These are phyloP conservation scores for Bos javanicus DNA, from an alignment of 2,113 vertebrate species.

Conservation along the genomic window DNA sequence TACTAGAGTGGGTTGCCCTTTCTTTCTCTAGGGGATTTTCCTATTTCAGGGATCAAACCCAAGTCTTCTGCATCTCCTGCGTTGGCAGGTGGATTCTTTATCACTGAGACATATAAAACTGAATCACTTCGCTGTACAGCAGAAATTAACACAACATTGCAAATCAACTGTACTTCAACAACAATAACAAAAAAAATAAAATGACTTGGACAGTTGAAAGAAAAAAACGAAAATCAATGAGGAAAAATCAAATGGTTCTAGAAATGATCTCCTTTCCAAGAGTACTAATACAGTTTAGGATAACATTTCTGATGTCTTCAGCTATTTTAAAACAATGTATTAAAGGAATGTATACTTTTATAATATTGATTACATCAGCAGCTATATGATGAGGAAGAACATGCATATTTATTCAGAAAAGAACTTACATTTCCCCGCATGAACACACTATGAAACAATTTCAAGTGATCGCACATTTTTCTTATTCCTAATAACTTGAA, in stretches of 20 bases:
- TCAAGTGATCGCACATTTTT: neutral
- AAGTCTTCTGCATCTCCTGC: neutral
- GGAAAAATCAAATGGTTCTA: slow-evolving; percentile 43
- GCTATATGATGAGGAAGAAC: too few species aligned
- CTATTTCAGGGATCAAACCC: neutral
- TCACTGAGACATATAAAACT: neutral
- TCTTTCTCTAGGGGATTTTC: neutral
- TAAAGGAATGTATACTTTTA: neutral
- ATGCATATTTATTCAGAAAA: neutral
- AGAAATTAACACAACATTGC: neutral
- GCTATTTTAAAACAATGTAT: neutral
- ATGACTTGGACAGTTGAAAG: neutral
- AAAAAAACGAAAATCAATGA: neutral
- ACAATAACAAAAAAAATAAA: neutral
- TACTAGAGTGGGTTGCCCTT: neutral
- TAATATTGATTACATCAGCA: neutral
- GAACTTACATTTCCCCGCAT: neutral
- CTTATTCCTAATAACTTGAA: neutral
- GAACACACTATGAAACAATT: neutral
- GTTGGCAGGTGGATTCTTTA: neutral
- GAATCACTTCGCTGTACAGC: neutral
- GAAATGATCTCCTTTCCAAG: slow-evolving; percentile 47
- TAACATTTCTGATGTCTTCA: neutral
- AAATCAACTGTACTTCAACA: neutral
- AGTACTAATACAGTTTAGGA: neutral